Evolutionary conservation across 2,113 vertebrate genomes (phyloP).

Genomic region (Sigmodon hispidus): DNA sequence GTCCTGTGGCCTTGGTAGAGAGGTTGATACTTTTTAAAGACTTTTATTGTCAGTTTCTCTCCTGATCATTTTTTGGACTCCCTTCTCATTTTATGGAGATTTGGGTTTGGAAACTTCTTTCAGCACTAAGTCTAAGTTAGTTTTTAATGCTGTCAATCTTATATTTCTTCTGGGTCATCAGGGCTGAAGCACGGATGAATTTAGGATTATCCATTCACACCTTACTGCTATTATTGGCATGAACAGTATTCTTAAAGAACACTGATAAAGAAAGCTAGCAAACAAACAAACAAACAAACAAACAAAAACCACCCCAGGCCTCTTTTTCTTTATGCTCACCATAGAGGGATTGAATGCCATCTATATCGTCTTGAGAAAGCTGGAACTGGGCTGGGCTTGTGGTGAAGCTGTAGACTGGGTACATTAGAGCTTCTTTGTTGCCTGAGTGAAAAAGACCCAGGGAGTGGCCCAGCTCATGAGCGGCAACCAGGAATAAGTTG

Average conservation of each 20-base stretch:
- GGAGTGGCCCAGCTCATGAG: slow-evolving; percentile 91
- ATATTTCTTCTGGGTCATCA: not conserved
- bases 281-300: not conserved
- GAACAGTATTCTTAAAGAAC: slow-evolving; percentile 67
- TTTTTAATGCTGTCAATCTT: not conserved
- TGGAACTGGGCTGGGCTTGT: slow-evolving; percentile 74
- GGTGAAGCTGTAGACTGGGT: slow-evolving; percentile 81
- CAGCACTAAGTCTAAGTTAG: not conserved
- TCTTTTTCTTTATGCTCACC: slow-evolving; percentile 79
- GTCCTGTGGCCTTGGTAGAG: not conserved
- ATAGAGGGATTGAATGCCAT: slow-evolving; percentile 88
- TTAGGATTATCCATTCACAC: not conserved
- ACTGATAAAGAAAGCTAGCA: too few species aligned
- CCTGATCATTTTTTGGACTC: not conserved
- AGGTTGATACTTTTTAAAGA: not conserved
- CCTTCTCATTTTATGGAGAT: not conserved
- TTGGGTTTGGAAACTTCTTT: not conserved
- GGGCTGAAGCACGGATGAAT: not conserved
- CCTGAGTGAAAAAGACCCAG: slow-evolving; percentile 89
- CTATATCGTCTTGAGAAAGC: slow-evolving; percentile 87
- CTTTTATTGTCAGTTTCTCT: not conserved
- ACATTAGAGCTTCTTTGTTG: slow-evolving; percentile 86
- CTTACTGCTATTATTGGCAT: not conserved
- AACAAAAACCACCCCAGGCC: not conserved
- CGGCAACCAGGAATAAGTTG: slow-evolving; percentile 89